Base-by-base conservation (phyloP, 2,888 invertebrate genomes). In the Drosophila buzzatii region DNA sequence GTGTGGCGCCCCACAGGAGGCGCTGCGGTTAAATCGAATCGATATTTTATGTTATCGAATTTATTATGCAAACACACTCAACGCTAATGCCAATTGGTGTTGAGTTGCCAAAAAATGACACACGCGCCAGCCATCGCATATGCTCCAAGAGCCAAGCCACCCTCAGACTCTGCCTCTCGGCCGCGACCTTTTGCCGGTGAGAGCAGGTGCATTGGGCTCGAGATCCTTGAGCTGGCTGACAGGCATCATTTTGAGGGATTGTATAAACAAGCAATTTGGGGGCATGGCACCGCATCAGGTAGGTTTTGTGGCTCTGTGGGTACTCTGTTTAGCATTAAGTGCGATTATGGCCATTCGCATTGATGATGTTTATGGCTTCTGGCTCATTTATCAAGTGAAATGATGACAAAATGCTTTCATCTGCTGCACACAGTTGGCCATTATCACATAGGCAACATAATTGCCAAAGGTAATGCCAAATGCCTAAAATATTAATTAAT, bases 1-100 rank as follows among this genome's bases (percentile, higher is more conserved):
- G 37, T 51, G 18, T 6, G 18, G 18, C n/a, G 1, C 51, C 18
- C 51, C 53, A 3, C 69, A 58, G 44, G 72, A 79, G 81, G 76
- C 74, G 85, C 85, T 86, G 86, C 57, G 86, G 89, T 90, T 90
- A 76, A 90, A 89, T 90, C 84, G 91, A 90, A 91, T 91, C 90
- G 89, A 91, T 91, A 89, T 90, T 90, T 88, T 85, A 83, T 81
- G 89, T 89, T 89, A 89, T 87, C 87, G 89, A 89, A 85, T 88
- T 89, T 88, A 85, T 88, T 89, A 89, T 88, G 88, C 88, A 88
- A 90, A 88, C 79, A 87, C 85, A 81, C 85, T 89, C 69, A 73
- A 69, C 75, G 67, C 62, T 80, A 86, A 84, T 84, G 81, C 75
- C 79, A 82, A 80, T 75, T 85, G 79, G 73, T 73, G 72, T 74